These are phyloP conservation scores for Chloropsis hardwickii DNA, from an alignment of 2,113 vertebrate species.

Conservation along the genomic window DNA sequence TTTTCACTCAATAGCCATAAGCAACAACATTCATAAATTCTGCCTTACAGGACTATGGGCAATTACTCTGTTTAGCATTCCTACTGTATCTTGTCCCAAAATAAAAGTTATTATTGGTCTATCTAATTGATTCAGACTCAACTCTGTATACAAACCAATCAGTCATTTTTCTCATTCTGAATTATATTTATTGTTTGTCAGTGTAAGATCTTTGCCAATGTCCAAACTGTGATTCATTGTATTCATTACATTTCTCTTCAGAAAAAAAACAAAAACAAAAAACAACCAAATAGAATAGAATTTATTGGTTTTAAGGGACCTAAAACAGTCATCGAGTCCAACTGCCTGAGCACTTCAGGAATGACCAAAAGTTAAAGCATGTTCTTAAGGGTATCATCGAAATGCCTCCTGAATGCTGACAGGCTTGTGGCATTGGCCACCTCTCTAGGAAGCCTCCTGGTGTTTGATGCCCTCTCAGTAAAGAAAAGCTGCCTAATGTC, in stretches of 20 bases:
- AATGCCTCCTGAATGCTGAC: neutral
- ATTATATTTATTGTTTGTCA: neutral
- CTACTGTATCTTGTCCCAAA: neutral
- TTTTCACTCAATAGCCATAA: neutral
- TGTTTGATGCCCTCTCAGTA: neutral
- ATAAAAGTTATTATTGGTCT: neutral
- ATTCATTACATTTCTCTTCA: neutral
- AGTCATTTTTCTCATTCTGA: neutral
- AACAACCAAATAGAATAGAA: neutral
- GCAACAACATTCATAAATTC: neutral
- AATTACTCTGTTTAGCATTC: neutral
- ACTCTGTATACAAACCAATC: neutral
- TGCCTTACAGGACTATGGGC: neutral
- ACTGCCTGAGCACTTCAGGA: neutral
- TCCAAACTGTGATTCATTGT: neutral
- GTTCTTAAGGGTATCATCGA: neutral
- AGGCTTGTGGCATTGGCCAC: no score
- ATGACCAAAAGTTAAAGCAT: neutral
- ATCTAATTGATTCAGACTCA: neutral
- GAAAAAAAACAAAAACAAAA: neutral
- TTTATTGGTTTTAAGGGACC: neutral
- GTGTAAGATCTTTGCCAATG: neutral
- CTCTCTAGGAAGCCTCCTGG: neutral
- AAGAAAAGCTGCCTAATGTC: neutral
- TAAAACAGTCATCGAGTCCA: neutral